These are phyloP conservation scores for Diorhabda elongata DNA, from an alignment of 1,140 invertebrate genomes.

Conservation along the genomic window DNA sequence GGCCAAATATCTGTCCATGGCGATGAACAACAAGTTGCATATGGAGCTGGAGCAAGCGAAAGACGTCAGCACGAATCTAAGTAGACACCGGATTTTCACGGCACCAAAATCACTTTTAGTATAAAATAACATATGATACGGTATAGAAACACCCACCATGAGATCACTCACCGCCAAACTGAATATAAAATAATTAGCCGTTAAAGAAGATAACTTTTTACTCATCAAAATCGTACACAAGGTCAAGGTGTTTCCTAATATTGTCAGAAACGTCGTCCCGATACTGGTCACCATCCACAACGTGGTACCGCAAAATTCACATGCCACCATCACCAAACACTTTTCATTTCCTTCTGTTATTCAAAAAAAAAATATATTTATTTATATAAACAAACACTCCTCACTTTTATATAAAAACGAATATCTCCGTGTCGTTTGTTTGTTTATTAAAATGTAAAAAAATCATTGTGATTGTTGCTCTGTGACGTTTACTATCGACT, in stretches of 20 bases:
- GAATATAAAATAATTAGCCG: conserved; percentile 69
- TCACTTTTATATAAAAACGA: too few relatives aligned
- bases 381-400: too few relatives aligned
- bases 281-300: conserved; percentile 60
- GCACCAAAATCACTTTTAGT: conserved; percentile 55
- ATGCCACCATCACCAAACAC: neutral
- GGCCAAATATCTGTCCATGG: conserved; percentile 76
- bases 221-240: conserved; percentile 65
- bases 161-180: conserved; percentile 71
- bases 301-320: conserved; percentile 26
- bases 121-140: conserved; percentile 71
- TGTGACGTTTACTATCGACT: too few relatives aligned
- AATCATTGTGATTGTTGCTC: too few relatives aligned
- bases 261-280: conserved; percentile 59
- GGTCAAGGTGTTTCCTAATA: conserved; percentile 67
- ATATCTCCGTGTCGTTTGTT: too few relatives aligned
- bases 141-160: conserved; percentile 65
- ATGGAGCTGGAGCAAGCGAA: conserved; percentile 72
- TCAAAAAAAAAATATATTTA: too few relatives aligned
- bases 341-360: too few relatives aligned
- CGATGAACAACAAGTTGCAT: conserved; percentile 77
- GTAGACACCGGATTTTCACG: conserved; percentile 57
- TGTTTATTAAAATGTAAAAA: too few relatives aligned
- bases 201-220: conserved; percentile 58
- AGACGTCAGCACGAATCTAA: conserved; percentile 67